Base-by-base conservation (phyloP, 2,797 vertebrate genomes). In the Spheniscus humboldti region DNA sequence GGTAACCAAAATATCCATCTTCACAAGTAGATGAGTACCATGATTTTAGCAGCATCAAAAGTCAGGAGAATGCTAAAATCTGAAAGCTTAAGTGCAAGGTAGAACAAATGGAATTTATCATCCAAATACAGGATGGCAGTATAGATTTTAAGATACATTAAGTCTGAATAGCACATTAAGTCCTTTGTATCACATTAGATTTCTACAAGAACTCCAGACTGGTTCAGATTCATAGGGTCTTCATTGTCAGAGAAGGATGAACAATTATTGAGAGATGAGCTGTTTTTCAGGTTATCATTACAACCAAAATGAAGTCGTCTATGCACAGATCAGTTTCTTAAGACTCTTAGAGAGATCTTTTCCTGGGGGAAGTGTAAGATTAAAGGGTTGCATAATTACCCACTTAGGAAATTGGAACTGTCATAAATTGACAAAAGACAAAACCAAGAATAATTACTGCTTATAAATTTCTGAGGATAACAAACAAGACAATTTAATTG, bases 361-460 rank as follows among this genome's bases (percentile, higher is more conserved):
- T 82, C 77, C 79, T 9, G 2, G 59, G 88, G 73, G 76, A 93
- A 96, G 59, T 67, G 35, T 83, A 85, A 89, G 39, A 92, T 92
- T 93, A 92, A 92, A 91, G 66, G 57, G 52, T 90, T 92, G 80
- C 18, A 57, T 82, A 95, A 96, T 93, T 91, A 92, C 25, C 77
- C 56, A 71, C 53, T 92, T 92, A 82, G 77, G 86, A 92, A 95
- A 88, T 53, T 22, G 64, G 62, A 89, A 67, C 59, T 91, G 69
- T 90, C 92, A 64, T 80, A 97, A 95, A 96, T 35, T 88, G 90
- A 89, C 86, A 72, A 86, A 87, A 93, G 77, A 89, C 62, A 80
- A 93, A 92, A 67, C 67, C 55, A 91, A 73, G 50, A 94, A 77
- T 96, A 97, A 95, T 94, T 91, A 76, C 43, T 78, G 68, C 75